Conservation (phyloP, 1,140 invertebrate species). For the Paraescarpia echinospica region DNA sequence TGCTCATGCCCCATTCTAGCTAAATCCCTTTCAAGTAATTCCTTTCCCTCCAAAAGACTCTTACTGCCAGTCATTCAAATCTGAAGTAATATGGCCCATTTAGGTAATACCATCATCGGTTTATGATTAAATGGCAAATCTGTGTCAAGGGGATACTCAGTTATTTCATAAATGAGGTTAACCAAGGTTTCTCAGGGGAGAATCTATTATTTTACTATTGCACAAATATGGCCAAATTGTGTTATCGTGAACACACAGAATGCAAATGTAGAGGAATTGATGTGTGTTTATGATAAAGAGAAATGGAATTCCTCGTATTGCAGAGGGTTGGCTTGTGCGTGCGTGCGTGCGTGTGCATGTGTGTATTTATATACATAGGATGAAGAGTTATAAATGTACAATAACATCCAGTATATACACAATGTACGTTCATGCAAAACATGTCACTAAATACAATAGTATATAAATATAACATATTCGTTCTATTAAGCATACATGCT, state of each 20-base stretch:
- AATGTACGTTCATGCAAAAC: background rate
- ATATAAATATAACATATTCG: too few relatives aligned
- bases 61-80: background rate
- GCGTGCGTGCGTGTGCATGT: too few relatives aligned
- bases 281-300: background rate
- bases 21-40: background rate
- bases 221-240: background rate
- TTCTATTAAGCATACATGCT: too few relatives aligned
- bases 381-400: too few relatives aligned
- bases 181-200: background rate
- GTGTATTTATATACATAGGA: too few relatives aligned
- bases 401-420: too few relatives aligned
- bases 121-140: background rate
- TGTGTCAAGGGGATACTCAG: background rate
- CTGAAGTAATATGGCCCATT: background rate
- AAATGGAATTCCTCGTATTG: background rate
- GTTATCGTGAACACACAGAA: background rate
- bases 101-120: background rate
- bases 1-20: background rate
- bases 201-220: background rate
- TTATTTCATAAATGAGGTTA: slow-evolving; percentile 2
- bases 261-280: background rate
- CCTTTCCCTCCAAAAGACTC: too few relatives aligned
- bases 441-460: too few relatives aligned
- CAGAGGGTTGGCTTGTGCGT: background rate